These are phyloP conservation scores for Periparus ater DNA, from an alignment of 2,797 vertebrate species.

Conservation along the genomic window DNA sequence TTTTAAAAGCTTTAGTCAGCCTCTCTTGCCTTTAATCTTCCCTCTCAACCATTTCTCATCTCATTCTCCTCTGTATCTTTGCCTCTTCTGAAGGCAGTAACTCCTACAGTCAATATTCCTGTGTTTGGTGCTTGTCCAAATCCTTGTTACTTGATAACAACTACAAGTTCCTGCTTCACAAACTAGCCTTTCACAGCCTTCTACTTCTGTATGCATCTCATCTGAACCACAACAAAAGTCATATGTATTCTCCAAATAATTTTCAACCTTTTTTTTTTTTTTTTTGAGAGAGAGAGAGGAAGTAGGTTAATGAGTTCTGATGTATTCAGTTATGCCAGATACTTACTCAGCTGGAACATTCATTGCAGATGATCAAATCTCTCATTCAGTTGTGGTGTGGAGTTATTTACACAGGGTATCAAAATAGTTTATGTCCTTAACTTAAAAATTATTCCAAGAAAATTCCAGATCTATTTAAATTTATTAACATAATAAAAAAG, in stretches of 20 bases:
- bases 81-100: neutral
- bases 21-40: neutral
- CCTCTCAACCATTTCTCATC: neutral
- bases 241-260: neutral
- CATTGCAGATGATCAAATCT: constrained; percentile 17
- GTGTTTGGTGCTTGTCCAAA: neutral
- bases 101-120: neutral
- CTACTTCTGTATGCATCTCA: neutral
- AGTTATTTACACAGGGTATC: neutral
- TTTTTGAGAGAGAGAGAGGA: neutral
- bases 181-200: neutral
- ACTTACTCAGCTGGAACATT: constrained; percentile 34
- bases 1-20: neutral
- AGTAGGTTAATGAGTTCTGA: constrained; percentile 56
- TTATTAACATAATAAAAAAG: neutral
- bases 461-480: neutral
- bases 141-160: neutral
- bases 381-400: neutral
- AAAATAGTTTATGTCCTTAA: neutral
- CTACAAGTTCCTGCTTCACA: neutral
- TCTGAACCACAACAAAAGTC: neutral
- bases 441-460: neutral
- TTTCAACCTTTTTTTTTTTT: neutral
- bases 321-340: constrained; percentile 30
- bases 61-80: neutral